phyloP scores from a whole-genome alignment of 2,797 vertebrate genomes.

The Coccyzus lansbergi region DNA sequence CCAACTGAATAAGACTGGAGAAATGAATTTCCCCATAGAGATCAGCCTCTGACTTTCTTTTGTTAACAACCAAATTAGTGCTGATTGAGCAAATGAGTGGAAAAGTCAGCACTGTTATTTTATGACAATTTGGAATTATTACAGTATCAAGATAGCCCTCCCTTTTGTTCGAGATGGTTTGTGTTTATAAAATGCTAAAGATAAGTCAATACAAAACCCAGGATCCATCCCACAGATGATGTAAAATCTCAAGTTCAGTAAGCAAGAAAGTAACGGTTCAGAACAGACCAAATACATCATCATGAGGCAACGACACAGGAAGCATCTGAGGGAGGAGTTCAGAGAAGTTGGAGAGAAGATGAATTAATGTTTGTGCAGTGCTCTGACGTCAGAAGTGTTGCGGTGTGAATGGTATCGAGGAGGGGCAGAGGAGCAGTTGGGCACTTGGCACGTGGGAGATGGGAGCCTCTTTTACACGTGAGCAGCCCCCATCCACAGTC shows the following conservation, averaged over 20 bases:
- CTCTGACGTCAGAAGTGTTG: neutral
- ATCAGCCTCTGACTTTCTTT: neutral
- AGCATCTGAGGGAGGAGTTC: neutral
- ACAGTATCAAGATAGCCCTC: neutral
- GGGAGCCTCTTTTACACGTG: neutral
- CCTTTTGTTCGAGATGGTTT: neutral
- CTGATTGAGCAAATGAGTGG: neutral
- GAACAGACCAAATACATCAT: neutral
- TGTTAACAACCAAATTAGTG: neutral
- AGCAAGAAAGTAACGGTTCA: neutral
- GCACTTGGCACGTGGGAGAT: neutral
- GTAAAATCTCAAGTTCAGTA: neutral
- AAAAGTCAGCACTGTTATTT: neutral
- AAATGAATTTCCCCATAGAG: conserved; percentile 6
- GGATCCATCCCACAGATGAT: neutral
- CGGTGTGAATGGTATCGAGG: neutral
- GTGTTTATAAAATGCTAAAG: neutral
- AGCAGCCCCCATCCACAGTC: neutral
- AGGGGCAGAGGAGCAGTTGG: neutral
- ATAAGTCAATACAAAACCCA: neutral
- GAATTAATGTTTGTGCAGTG: neutral
- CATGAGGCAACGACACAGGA: neutral
- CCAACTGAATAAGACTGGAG: neutral
- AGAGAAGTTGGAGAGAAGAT: neutral
- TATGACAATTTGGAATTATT: neutral